Evolutionary conservation across 2,113 vertebrate genomes (phyloP).

Genomic region (Crotalus viridis): DNA sequence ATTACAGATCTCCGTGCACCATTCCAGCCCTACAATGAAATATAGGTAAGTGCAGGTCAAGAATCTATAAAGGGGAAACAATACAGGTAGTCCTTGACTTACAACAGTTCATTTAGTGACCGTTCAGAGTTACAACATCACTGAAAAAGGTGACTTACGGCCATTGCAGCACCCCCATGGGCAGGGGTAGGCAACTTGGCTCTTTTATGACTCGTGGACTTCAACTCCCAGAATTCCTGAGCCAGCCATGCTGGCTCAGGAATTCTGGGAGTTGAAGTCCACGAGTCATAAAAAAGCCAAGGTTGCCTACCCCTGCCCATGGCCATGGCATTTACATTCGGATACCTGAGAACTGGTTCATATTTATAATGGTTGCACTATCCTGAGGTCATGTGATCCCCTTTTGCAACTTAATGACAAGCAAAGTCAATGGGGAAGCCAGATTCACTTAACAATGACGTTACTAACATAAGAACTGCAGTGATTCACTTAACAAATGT

Average conservation of each 20-base stretch:
- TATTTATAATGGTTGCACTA: not conserved
- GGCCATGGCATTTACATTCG: not conserved
- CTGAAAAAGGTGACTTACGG: not conserved
- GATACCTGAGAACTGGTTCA: not conserved
- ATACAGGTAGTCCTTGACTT: not conserved
- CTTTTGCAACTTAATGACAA: not conserved
- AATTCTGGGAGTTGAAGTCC: too few relatives aligned
- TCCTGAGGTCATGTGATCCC: not conserved
- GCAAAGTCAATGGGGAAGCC: not conserved
- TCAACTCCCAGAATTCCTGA: too few relatives aligned
- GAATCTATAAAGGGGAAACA: not conserved
- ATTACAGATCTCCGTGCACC: slow-evolving; percentile 88
- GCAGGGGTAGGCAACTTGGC: too few relatives aligned
- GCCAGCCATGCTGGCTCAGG: too few relatives aligned
- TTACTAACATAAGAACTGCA: not conserved
- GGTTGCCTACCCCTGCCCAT: not conserved
- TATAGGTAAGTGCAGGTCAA: slow-evolving; percentile 18
- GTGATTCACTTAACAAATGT: not conserved
- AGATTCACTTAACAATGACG: not conserved
- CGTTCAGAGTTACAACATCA: not conserved
- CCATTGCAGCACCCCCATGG: not conserved
- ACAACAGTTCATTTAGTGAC: not conserved
- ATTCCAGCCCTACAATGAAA: slow-evolving; percentile 63
- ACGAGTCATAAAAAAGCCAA: too few relatives aligned
- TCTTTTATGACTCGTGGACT: too few relatives aligned